Conservation (phyloP, 1,140 invertebrate genomes). For the Magallana ariakensis region DNA sequence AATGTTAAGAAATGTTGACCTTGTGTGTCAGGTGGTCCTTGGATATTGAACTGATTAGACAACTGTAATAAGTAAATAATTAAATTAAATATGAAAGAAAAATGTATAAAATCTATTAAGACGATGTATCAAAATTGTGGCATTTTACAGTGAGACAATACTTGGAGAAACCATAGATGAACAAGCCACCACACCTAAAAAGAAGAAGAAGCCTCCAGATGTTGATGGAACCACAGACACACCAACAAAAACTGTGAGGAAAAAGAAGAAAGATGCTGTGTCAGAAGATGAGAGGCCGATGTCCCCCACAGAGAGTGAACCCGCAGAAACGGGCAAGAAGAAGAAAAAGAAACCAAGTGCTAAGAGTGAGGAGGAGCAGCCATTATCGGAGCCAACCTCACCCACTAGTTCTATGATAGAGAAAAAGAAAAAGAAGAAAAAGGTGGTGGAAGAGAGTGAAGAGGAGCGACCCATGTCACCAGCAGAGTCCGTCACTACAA, state of each 20-base stretch:
- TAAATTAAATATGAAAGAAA: too few relatives aligned
- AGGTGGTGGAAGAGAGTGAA: conserved; percentile 49
- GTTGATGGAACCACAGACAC: background rate
- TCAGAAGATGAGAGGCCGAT: conserved; percentile 24
- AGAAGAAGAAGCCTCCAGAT: conserved; percentile 54
- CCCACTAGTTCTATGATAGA: background rate
- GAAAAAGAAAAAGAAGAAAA: conserved; percentile 61
- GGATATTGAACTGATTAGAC: background rate
- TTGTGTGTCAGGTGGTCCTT: background rate
- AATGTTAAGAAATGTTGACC: too few relatives aligned
- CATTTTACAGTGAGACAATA: background rate
- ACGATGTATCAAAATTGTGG: background rate
- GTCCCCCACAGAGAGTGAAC: conserved; percentile 9
- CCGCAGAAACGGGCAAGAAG: conserved; percentile 55
- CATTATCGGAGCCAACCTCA: conserved; percentile 14
- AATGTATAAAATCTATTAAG: background rate
- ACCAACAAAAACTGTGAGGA: background rate
- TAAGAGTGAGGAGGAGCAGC: conserved; percentile 42
- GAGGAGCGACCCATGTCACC: conserved; percentile 57
- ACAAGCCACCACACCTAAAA: conserved; percentile 48
- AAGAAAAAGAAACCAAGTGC: conserved; percentile 53
- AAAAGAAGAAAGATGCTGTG: background rate
- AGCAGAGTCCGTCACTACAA: conserved; percentile 41
- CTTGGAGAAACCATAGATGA: conserved; percentile 56
- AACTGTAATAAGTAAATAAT: too few relatives aligned